Conservation (phyloP, 2,797 vertebrate species). For the Lacerta agilis region DNA sequence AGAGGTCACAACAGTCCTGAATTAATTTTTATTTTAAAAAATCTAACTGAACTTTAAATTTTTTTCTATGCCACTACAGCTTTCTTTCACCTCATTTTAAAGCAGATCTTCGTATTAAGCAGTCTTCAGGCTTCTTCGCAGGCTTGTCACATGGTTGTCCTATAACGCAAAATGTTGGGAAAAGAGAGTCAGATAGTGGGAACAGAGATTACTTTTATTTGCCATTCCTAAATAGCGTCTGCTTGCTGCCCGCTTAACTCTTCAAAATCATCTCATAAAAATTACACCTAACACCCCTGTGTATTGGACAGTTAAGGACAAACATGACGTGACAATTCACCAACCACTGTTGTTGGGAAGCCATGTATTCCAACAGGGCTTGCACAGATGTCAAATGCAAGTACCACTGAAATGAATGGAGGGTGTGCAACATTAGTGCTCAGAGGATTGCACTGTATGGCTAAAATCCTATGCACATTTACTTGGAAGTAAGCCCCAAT, state of each 20-base stretch:
- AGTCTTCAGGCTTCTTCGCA: constrained; percentile 89
- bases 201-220: constrained; percentile 52
- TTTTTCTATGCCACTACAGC: constrained; percentile 94
- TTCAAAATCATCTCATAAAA: constrained; percentile 47
- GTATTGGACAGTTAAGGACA: constrained; percentile 24
- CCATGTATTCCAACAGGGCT: not conserved
- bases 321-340: constrained; percentile 19
- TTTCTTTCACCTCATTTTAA: constrained; percentile 99
- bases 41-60: constrained; percentile 83
- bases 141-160: constrained; percentile 85
- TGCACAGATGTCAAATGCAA: constrained; percentile 10
- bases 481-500: not conserved
- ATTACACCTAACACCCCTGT: constrained; percentile 5
- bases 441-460: constrained; percentile 41
- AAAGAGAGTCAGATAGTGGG: constrained; percentile 85
- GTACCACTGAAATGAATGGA: constrained; percentile 32
- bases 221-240: constrained; percentile 70
- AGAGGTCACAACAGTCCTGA: constrained; percentile 82
- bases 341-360: constrained; percentile 15
- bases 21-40: constrained; percentile 77
- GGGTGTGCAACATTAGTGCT: not conserved
- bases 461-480: not conserved
- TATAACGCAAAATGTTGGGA: constrained; percentile 91
- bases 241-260: constrained; percentile 75
- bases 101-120: constrained; percentile 90